These are phyloP conservation scores for Burhinus bistriatus DNA, from an alignment of 2,113 vertebrate species.

Conservation along the genomic window DNA sequence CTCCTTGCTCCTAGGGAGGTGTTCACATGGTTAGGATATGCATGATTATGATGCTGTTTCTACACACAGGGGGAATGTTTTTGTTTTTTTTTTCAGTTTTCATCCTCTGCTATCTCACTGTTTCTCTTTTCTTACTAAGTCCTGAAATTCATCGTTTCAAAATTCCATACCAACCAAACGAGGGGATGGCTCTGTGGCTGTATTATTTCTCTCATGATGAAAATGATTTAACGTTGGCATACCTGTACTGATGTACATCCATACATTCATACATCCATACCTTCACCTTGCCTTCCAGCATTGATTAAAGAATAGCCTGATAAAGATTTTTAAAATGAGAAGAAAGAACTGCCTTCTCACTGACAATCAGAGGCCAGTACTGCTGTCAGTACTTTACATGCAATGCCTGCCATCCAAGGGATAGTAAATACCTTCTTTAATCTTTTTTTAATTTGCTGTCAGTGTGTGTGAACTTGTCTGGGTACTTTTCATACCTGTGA, in stretches of 20 bases:
- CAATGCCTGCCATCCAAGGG: neutral
- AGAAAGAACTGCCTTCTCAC: neutral
- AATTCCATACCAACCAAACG: neutral
- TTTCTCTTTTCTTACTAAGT: neutral
- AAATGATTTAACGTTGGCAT: neutral
- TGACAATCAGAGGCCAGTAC: neutral
- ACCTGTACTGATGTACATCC: neutral
- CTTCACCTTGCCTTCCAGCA: neutral
- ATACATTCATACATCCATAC: neutral
- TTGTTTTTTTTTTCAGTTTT: neutral
- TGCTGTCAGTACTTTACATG: neutral
- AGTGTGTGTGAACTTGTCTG: neutral
- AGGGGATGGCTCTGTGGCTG: neutral
- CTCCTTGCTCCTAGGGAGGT: neutral
- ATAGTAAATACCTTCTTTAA: neutral
- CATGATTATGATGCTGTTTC: neutral
- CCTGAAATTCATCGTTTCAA: neutral
- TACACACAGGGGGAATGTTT: neutral
- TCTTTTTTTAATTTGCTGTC: conserved; percentile 1
- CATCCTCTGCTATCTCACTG: neutral
- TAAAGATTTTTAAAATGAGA: neutral
- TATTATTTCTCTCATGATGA: neutral
- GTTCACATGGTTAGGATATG: neutral
- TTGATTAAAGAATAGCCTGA: neutral
- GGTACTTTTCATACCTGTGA: neutral